Evolutionary conservation across 1,140 invertebrate species (phyloP).

Genomic region (Muscidifurax raptorellus): DNA sequence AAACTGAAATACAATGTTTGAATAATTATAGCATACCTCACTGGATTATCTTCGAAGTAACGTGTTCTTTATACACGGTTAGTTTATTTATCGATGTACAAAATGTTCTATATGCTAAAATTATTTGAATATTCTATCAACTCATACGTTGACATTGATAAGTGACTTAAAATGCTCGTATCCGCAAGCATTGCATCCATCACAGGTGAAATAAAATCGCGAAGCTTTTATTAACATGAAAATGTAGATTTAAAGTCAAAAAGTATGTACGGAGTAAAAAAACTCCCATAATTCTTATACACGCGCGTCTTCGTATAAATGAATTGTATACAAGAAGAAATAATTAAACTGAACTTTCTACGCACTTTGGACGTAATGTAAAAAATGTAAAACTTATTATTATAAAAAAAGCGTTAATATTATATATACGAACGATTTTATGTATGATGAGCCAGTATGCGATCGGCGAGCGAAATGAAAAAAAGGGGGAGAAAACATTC

Average conservation of each 20-base stretch:
- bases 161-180: conserved; percentile 40
- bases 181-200: not conserved
- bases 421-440: conserved; percentile 24
- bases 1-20: too few relatives aligned
- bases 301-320: conserved; percentile 41
- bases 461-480: not conserved
- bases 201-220: not conserved
- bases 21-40: too few relatives aligned
- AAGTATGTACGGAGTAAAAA: not conserved
- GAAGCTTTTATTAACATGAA: conserved; percentile 31
- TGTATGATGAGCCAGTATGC: not conserved
- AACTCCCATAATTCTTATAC: not conserved
- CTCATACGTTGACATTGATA: conserved; percentile 2
- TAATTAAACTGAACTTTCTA: conserved; percentile 41
- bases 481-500: conserved; percentile 36
- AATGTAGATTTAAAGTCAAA: conserved; percentile 21
- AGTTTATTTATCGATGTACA: too few relatives aligned
- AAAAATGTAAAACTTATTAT: conserved; percentile 45
- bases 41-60: too few relatives aligned
- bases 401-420: conserved; percentile 31
- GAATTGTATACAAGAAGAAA: conserved; percentile 30
- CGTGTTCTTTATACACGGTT: too few relatives aligned
- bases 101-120: not conserved
- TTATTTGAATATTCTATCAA: not conserved
- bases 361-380: conserved; percentile 48